phyloP scores from a whole-genome alignment of 2,888 invertebrate genomes.

The Caenorhabditis panamensis region DNA sequence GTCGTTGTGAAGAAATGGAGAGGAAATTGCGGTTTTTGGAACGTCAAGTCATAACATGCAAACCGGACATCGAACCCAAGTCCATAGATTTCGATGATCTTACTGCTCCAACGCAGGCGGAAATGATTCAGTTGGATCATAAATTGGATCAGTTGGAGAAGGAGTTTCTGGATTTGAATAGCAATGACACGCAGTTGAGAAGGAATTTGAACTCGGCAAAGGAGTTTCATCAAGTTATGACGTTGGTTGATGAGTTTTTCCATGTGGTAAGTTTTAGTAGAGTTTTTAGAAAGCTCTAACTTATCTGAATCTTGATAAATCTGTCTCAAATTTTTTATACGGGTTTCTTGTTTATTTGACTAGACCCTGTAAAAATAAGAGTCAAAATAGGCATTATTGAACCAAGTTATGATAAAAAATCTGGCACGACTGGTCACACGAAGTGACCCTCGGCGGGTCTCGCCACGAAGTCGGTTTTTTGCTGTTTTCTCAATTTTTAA shows the following conservation, averaged over 20 bases:
- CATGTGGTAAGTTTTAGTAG: constrained; percentile 64
- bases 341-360: too few relatives aligned
- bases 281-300: too few relatives aligned
- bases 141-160: constrained; percentile 65
- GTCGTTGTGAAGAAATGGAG: constrained; percentile 96
- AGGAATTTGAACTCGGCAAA: constrained; percentile 64
- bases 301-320: too few relatives aligned
- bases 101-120: constrained; percentile 96
- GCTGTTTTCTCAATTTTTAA: too few relatives aligned
- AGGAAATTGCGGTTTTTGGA: constrained; percentile 87
- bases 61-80: constrained; percentile 93
- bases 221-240: constrained; percentile 65
- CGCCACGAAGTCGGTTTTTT: too few relatives aligned
- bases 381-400: too few relatives aligned
- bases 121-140: constrained; percentile 88
- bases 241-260: constrained; percentile 73
- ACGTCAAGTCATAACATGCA: constrained; percentile 95
- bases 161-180: constrained; percentile 73
- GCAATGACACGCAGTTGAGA: constrained; percentile 68
- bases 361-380: too few relatives aligned
- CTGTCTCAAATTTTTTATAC: too few relatives aligned
- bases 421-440: too few relatives aligned
- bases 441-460: too few relatives aligned
- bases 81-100: constrained; percentile 60
- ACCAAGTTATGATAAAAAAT: too few relatives aligned